A percentile compares a stretch with the other conserved stretches of the same genome.
These are phyloP conservation scores for Metopolophium dirhodum DNA, from an alignment of 1,140 invertebrate genomes.

Conservation along the genomic window DNA sequence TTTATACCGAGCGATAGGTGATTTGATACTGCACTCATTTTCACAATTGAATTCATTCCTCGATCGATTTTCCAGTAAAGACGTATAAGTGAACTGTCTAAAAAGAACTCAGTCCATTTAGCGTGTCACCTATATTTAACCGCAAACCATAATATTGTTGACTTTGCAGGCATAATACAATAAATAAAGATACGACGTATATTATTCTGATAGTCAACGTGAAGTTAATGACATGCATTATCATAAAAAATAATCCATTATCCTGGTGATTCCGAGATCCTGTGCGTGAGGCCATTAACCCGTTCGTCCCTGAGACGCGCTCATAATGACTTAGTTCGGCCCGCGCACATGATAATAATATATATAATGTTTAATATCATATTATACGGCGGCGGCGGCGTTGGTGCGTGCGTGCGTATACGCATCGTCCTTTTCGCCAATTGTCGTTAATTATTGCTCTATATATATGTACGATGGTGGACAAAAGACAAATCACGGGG, in stretches of 20 bases:
- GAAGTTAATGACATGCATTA: not conserved
- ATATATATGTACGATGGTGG: not conserved
- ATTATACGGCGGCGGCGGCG: not conserved
- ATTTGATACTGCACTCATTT: not conserved
- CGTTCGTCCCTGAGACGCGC: not conserved
- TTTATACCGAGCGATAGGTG: not conserved
- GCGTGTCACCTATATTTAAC: not conserved
- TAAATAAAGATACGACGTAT: not conserved
- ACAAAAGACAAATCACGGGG: conserved; percentile 51
- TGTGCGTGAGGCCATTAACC: not conserved
- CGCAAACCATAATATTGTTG: not conserved
- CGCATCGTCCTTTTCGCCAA: conserved; percentile 25
- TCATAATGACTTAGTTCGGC: not conserved
- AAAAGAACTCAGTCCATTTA: not conserved
- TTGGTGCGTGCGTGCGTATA: not conserved
- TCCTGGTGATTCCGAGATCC: not conserved
- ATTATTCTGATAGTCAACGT: not conserved
- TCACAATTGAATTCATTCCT: not conserved
- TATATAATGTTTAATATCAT: conserved; percentile 5
- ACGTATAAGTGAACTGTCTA: not conserved
- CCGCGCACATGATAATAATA: not conserved
- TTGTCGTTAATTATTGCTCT: conserved; percentile 34
- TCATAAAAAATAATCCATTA: not conserved
- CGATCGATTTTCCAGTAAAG: not conserved
- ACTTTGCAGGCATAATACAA: not conserved